Conservation (phyloP, 2,113 vertebrate genomes). For the Laticauda laticaudata region DNA sequence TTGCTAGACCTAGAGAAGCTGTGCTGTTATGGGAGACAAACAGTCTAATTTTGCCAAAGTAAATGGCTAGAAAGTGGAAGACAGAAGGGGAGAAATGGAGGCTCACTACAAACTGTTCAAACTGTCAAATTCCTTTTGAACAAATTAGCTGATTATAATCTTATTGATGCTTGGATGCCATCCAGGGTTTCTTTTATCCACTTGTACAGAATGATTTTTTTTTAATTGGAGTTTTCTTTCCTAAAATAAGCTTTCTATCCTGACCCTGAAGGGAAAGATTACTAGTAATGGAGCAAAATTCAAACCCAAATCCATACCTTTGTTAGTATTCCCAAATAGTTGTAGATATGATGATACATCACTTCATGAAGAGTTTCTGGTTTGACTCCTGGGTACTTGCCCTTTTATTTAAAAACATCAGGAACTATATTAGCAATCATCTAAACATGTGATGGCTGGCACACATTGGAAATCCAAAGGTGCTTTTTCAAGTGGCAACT, state of each 20-base stretch:
- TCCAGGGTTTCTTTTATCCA: constrained; percentile 42
- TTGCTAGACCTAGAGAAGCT: background rate
- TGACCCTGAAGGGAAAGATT: constrained; percentile 12
- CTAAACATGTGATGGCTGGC: background rate
- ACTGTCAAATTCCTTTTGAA: constrained; percentile 60
- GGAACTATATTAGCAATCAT: background rate
- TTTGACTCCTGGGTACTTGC: background rate
- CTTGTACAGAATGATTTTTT: constrained; percentile 41
- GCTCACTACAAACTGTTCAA: constrained; percentile 53
- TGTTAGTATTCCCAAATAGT: background rate
- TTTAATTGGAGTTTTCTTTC: constrained; percentile 47
- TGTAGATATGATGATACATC: background rate
- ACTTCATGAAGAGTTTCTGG: background rate
- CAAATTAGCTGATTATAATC: constrained; percentile 66
- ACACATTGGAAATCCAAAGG: background rate
- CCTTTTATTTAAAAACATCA: background rate
- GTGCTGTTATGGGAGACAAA: constrained; percentile 39
- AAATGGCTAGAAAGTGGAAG: constrained; percentile 28
- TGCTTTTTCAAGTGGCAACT: too few relatives aligned
- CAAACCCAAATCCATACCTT: background rate
- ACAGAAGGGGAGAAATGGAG: constrained; percentile 45
- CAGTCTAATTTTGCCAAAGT: constrained; percentile 46
- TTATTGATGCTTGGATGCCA: constrained; percentile 58
- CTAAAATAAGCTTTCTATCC: constrained; percentile 46
- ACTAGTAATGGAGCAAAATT: background rate